These are phyloP conservation scores for Petaurus breviceps DNA, from an alignment of 2,113 vertebrate species.

Conservation along the genomic window DNA sequence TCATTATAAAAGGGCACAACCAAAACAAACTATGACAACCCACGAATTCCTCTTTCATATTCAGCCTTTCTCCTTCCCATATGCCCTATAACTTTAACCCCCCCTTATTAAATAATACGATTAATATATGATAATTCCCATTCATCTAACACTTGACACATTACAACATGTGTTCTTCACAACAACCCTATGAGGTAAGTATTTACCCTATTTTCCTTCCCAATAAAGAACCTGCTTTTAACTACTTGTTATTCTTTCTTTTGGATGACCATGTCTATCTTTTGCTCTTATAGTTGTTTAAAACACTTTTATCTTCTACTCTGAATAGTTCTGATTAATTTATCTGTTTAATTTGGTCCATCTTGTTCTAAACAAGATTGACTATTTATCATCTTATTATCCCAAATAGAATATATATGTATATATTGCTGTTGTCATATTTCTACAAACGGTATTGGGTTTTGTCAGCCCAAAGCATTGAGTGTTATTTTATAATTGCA, in stretches of 20 bases:
- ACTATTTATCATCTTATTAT: background rate
- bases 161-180: background rate
- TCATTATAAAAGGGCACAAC: background rate
- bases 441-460: background rate
- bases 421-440: background rate
- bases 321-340: background rate
- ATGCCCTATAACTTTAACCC: background rate
- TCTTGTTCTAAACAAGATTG: background rate
- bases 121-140: background rate
- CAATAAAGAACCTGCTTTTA: background rate
- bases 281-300: background rate
- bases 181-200: background rate
- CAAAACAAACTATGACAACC: background rate
- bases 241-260: background rate
- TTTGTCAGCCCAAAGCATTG: background rate
- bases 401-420: background rate
- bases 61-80: background rate
- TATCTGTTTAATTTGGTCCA: background rate
- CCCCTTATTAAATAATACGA: background rate
- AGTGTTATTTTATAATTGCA: background rate
- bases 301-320: background rate
- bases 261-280: background rate
- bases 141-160: background rate
- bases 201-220: background rate
- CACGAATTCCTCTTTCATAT: background rate